A percentile compares a stretch with the other conserved stretches of the same genome.
Conservation (phyloP, 2,797 vertebrate species). For the Glossophaga mutica region DNA sequence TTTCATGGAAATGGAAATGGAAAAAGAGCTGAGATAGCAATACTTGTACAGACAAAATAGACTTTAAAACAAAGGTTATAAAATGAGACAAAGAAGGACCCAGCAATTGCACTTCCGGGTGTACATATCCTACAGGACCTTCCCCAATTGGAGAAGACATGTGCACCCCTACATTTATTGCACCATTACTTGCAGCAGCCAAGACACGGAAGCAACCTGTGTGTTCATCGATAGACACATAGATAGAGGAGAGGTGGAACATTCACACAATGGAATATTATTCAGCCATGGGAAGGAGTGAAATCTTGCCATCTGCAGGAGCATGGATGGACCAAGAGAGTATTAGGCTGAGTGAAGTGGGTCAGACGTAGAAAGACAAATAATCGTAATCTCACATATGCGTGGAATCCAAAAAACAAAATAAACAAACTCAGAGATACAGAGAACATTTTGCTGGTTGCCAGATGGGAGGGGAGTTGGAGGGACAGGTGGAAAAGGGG, state of each 20-base stretch:
- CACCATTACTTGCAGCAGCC: too few relatives aligned
- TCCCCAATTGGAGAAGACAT: background rate
- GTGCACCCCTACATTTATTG: background rate
- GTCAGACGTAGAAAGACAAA: background rate
- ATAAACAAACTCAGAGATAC: background rate
- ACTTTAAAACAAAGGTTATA: background rate
- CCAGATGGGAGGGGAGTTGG: background rate
- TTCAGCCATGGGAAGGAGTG: background rate
- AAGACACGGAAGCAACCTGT: background rate
- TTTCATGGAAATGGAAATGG: background rate
- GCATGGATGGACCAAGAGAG: background rate
- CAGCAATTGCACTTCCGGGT: background rate
- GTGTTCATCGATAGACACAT: background rate
- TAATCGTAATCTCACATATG: background rate
- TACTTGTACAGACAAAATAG: background rate
- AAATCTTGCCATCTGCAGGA: background rate
- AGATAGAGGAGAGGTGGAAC: background rate
- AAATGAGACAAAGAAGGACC: background rate
- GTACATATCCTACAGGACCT: too few relatives aligned
- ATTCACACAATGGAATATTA: background rate
- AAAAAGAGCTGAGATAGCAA: background rate
- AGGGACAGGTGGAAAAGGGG: background rate
- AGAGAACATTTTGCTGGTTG: background rate
- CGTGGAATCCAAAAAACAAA: background rate
- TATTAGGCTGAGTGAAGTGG: background rate